Conservation (phyloP, 2,888 invertebrate genomes). For the Crematogaster levior region DNA sequence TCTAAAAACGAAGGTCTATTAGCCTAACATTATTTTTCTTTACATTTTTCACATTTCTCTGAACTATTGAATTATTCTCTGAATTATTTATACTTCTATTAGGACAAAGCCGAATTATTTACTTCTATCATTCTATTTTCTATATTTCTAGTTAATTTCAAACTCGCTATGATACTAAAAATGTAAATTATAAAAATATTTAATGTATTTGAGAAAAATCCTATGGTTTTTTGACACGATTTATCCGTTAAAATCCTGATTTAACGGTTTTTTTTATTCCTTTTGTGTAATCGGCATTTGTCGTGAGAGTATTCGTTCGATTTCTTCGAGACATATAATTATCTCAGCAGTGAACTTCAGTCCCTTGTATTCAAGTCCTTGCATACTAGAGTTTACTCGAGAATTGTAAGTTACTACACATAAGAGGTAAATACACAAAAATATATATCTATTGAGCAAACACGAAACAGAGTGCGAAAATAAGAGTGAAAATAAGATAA, state of each 20-base stretch:
- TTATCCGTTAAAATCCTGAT: constrained; percentile 44
- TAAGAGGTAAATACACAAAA: constrained; percentile 13
- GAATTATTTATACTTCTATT: neutral
- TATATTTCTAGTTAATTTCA: neutral
- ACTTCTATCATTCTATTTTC: neutral
- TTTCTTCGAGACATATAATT: constrained; percentile 72
- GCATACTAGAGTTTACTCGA: constrained; percentile 9
- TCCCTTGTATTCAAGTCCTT: constrained; percentile 40
- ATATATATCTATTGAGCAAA: constrained; percentile 21
- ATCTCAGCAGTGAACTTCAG: constrained; percentile 70
- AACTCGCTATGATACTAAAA: neutral
- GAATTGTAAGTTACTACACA: constrained; percentile 3
- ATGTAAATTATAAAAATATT: neutral
- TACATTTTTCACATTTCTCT: neutral
- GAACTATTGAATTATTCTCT: no score
- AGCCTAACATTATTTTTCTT: neutral
- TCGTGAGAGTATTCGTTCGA: constrained; percentile 33
- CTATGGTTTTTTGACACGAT: neutral
- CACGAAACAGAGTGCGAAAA: neutral
- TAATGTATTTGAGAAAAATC: neutral
- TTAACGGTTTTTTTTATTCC: constrained; percentile 42
- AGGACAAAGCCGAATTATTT: neutral
- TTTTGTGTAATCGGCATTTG: constrained; percentile 57
- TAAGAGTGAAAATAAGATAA: constrained; percentile 13
- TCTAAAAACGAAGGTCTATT: constrained; percentile 19